Base-by-base conservation (phyloP, 64 coral and sea anemone genomes). In the Acropora yongei region DNA sequence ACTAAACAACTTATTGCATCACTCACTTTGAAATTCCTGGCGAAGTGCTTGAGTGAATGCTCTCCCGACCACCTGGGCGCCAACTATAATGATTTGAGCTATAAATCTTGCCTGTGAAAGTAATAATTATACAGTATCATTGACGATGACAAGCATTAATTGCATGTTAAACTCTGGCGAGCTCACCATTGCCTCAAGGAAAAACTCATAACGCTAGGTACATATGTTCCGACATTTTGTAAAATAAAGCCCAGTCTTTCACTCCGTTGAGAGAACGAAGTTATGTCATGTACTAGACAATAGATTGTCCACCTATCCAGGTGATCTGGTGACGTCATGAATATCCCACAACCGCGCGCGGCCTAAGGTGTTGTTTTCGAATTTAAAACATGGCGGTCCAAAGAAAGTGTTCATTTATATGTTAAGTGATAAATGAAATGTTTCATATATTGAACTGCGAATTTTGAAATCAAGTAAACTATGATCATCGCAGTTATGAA, bases 21-120 rank as follows among this genome's bases (percentile, higher is more conserved):
- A 95, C 97, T 96, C 58, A 98, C 97, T 96, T 84, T 95, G 97
- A 88, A 98, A 98, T 65, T 98, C 97, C 75, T 98, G 97, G 61
- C 87, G 93, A 39, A 98, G 90, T 57, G 97, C 97, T 72, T 98
- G 94, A 18, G 97, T 88, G 69, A 98, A 98, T 10, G 97, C 97
- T 68, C 97, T 75, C 47, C 87, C 97, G 13, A 98, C 87, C 55
- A 98, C 97, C 91, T 98, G 97, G 30, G 94, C 97, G 9, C 97
- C 97, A 2, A 98, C 83, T n/a, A 98, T 88, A 40, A 98, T 96
- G 10, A 98, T 98, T 93, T 98, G 97, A 45, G 97, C 97, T 47
- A 98, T 91, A 68, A 98, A 98, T 77, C 77, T 90, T 79, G 97
- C 97, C 97, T 98, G 8, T 9, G 55, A 50, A 42, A 75, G 74